Conservation (phyloP, 23 tunicate species). For the Oikopleura vanhoeffeni region DNA sequence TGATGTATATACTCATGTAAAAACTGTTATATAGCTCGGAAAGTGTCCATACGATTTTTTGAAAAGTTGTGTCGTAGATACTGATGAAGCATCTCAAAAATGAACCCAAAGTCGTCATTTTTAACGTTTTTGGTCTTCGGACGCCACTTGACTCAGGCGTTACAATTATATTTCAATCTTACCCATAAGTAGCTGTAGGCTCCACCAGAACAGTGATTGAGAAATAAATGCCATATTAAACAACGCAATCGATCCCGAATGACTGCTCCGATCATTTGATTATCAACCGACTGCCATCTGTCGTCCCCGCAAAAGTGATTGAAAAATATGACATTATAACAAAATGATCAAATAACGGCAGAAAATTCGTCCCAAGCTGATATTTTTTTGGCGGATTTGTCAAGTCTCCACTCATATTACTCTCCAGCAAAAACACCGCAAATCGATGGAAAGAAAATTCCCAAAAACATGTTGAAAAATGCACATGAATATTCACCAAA, state of each 20-base stretch:
- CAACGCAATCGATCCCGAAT: not conserved
- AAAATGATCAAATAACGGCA: not conserved
- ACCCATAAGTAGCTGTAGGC: not conserved
- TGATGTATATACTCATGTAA: too few species aligned
- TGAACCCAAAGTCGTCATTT: too few species aligned
- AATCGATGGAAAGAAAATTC: conserved; percentile 68
- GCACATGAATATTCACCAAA: conserved; percentile 23
- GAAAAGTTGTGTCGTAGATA: too few species aligned
- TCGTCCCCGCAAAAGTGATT: not conserved
- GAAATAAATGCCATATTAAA: not conserved
- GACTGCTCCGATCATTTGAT: conserved; percentile 1
- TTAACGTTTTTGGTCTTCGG: too few species aligned
- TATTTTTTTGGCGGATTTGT: not conserved
- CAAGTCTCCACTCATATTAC: conserved; percentile 15
- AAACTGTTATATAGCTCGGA: too few species aligned
- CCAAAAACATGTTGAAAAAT: conserved; percentile 58
- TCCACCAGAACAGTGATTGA: not conserved
- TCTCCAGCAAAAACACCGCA: conserved; percentile 67
- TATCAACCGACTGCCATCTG: not conserved
- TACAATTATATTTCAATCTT: too few species aligned
- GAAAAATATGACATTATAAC: not conserved
- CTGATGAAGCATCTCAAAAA: too few species aligned
- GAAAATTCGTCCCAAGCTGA: conserved; percentile 12
- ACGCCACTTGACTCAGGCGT: too few species aligned
- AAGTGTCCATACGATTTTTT: too few species aligned